Conservation (phyloP, 2,888 invertebrate species). For the Neoaliturus tenellus region DNA sequence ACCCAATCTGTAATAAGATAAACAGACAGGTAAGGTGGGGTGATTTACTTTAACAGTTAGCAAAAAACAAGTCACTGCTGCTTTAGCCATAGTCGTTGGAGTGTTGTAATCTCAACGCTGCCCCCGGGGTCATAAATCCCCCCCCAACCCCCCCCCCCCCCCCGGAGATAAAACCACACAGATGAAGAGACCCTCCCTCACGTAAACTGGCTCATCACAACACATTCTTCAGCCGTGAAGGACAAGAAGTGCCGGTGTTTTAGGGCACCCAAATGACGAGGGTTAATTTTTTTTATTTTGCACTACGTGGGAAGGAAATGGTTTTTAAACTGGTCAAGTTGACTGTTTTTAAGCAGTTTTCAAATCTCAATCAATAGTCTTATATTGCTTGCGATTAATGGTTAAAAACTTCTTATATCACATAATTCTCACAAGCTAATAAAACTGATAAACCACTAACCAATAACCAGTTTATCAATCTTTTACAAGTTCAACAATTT, state of each 20-base stretch:
- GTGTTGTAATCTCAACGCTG: constrained; percentile 46
- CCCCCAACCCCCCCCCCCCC: constrained; percentile 40
- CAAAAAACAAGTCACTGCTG: constrained; percentile 26
- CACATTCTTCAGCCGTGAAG: constrained; percentile 18
- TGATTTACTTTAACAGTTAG: background rate
- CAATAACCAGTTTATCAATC: too few species aligned
- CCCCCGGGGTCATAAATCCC: constrained; percentile 39
- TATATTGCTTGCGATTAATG: too few species aligned
- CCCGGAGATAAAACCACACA: constrained; percentile 40
- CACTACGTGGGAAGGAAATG: background rate
- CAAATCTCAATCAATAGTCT: too few species aligned
- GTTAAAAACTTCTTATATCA: too few species aligned
- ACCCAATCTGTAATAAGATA: background rate
- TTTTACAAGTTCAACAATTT: too few species aligned
- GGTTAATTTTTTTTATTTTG: too few species aligned
- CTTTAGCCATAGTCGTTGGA: constrained; percentile 45
- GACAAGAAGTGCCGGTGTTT: background rate
- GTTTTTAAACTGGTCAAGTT: too few species aligned
- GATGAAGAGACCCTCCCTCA: constrained; percentile 22
- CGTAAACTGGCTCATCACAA: constrained; percentile 13
- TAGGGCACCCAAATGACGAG: too few species aligned
- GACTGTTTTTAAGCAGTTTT: too few species aligned
- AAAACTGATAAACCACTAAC: too few species aligned
- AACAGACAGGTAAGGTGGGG: background rate
- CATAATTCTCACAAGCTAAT: too few species aligned